Conservation (phyloP, 2,888 invertebrate genomes). For the Alviniconcha strummeri region DNA sequence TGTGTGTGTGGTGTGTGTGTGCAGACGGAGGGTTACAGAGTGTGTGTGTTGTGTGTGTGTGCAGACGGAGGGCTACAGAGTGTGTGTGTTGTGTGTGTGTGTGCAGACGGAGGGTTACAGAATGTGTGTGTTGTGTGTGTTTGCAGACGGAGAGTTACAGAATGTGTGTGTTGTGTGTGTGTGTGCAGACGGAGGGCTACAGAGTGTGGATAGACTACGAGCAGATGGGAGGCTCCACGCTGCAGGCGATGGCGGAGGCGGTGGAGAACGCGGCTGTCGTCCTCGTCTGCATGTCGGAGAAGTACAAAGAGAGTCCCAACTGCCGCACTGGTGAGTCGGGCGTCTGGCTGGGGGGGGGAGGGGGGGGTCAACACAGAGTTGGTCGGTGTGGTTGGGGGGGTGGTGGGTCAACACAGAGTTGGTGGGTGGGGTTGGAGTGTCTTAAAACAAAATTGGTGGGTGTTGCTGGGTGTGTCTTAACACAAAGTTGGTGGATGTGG, state of each 20-base stretch:
- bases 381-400: too few relatives aligned
- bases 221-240: conserved; percentile 68
- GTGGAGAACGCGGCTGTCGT: conserved; percentile 68
- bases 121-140: conserved; percentile 69
- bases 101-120: conserved; percentile 55
- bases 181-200: conserved; percentile 53
- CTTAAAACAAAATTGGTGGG: too few relatives aligned
- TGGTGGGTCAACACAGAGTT: too few relatives aligned
- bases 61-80: not conserved
- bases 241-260: conserved; percentile 69
- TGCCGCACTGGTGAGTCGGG: conserved; percentile 64
- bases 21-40: not conserved
- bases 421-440: too few relatives aligned
- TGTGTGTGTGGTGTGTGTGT: not conserved
- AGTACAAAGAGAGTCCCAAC: conserved; percentile 70
- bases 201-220: conserved; percentile 71
- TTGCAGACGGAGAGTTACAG: conserved; percentile 65
- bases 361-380: too few relatives aligned
- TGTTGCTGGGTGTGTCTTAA: too few relatives aligned
- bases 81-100: not conserved
- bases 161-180: conserved; percentile 19
- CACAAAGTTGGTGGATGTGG: too few relatives aligned
- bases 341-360: too few relatives aligned
- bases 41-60: not conserved
- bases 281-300: conserved; percentile 69